A percentile compares a stretch with the other conserved stretches of the same genome.
These are phyloP conservation scores for Ptilodon capucinus DNA, from an alignment of 2,888 invertebrate species.

Conservation along the genomic window DNA sequence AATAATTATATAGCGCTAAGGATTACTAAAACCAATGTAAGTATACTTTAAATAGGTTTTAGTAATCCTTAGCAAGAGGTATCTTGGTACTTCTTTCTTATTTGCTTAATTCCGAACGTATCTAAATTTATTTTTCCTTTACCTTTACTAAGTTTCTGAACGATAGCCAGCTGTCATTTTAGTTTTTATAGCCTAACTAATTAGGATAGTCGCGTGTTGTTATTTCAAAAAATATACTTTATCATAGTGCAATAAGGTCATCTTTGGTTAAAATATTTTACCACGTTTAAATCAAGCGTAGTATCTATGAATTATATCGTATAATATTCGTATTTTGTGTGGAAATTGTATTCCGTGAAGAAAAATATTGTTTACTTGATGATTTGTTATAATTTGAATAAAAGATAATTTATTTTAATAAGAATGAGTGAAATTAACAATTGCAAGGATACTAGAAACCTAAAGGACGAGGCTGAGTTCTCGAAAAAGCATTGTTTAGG, in stretches of 20 bases:
- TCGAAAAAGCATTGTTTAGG: slow-evolving; percentile 46
- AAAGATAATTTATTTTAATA: neutral
- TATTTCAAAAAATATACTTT: neutral
- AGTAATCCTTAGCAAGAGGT: too few species aligned
- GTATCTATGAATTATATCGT: neutral
- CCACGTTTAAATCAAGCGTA: neutral
- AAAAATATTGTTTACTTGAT: neutral
- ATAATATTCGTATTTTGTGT: neutral
- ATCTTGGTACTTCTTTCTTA: too few species aligned
- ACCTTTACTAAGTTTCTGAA: neutral
- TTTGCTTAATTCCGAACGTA: too few species aligned
- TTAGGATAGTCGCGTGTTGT: neutral
- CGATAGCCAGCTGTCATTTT: neutral
- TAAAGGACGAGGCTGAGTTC: slow-evolving; percentile 5
- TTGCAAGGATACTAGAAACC: neutral
- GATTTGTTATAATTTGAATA: neutral
- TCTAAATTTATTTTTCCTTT: too few species aligned
- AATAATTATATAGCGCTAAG: too few species aligned
- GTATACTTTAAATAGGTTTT: too few species aligned
- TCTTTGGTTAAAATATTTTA: neutral
- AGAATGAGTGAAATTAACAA: slow-evolving; percentile 13
- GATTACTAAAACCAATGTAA: too few species aligned
- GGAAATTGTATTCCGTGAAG: neutral
- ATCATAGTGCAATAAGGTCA: neutral
- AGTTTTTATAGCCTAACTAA: neutral